Evolutionary conservation across 1,140 invertebrate species (phyloP), one percentile per base, ranked within the genome.

Genomic region (Megathymus violae): DNA sequence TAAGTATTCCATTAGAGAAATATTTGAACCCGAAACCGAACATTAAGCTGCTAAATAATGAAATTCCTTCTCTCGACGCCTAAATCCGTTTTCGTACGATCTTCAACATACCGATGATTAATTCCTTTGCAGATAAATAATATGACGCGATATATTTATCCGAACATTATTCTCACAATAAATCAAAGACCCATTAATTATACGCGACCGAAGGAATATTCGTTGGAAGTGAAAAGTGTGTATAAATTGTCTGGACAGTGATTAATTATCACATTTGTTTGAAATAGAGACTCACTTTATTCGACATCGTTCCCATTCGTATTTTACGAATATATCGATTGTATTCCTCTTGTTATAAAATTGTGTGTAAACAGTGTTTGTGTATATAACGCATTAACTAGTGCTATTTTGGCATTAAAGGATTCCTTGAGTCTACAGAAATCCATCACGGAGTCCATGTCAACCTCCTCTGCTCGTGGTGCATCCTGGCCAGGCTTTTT

Each of bases 241-340:
- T 47, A 63, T 54, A 63, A 63, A 63, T 63, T 63, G 61, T 56
- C 15, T 17, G 19, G 61, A 56, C 61, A 63, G 17, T 56, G 61
- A 63, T 63, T 63, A 63, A 63, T 63, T 63, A 56, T 63, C 61
- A 63, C 61, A 56, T 63, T 63, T 56, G 22, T 63, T 54, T 63
- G 50, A 63, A 63, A 52, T 63, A 54, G 43, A 52, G 41, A 56
- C 51, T 56, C 51, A 64, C 43, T 64, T 64, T 64, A 58, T 58
- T 46, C 34, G 31, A 58, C 41, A 58, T 17, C 40, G 52, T 15
- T 46, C 41, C n/a, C 13, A 43, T 27, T 56, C 25, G 14, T 40
- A 31, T 41, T 56, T 43, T 43, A 22, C 5, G 50, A 36, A 25
- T 54, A n/a, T 48, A 56, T 43, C 15, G 40, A 43, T 31, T 31